Base-by-base conservation (phyloP, 2,888 invertebrate species). In the Autographa gamma region DNA sequence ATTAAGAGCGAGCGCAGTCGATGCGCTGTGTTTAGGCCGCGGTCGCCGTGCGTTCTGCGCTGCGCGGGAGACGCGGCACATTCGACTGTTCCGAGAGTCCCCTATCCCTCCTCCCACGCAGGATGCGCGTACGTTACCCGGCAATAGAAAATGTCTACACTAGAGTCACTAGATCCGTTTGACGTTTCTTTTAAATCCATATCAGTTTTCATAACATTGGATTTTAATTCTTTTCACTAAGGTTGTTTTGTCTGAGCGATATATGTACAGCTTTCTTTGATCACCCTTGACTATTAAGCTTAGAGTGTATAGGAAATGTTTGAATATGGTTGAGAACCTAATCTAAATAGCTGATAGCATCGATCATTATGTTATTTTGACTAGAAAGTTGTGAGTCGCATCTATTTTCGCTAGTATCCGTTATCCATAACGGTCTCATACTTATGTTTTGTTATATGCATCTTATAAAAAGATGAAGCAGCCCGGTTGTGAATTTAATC, bases 61-160 rank as follows among this genome's bases (percentile, higher is more conserved):
- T 66, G 76, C 81, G 85, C 85, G 85, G 83, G 86, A 86, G 85
- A 80, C 85, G 83, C 81, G 80, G 83, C 78, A 82, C 81, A 84
- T 82, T 84, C 83, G 81, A 89, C 88, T 86, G 85, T 82, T 81
- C 76, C 52, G 76, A 81, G 77, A 78, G 79, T 77, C 81, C 78
- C 79, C 83, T 84, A 85, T 82, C 85, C 84, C 86, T 84, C 76
- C 86, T 85, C 88, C 87, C 71, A 86, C 85, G 88, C 88, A 88
- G 87, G 85, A 89, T 85, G 85, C 85, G 80, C 82, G 80, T 74
- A 81, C 81, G 68, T 70, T 73, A 73, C 69, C 69, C 72, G 64
- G 56, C 78, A 70, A 82, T 77, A 78, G 71, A 76, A 79, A 76
- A 75, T 56, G 25, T 56, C 14, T 56, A 56, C 54, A 56, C 32